Evolutionary conservation across 2,113 vertebrate genomes (phyloP).

Genomic region (Meles meles): DNA sequence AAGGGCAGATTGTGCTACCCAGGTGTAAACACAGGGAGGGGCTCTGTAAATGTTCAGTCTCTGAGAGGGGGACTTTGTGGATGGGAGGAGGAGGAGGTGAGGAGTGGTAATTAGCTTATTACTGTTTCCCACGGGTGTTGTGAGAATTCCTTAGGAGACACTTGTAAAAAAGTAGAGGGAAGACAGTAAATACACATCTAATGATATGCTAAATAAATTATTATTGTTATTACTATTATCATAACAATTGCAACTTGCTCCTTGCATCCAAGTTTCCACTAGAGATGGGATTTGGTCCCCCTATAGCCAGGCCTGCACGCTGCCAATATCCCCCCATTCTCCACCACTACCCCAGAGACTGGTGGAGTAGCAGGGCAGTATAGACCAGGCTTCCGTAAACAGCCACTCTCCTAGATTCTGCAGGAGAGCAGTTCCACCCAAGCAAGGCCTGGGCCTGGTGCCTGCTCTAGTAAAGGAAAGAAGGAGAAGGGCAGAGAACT

Average conservation of each 20-base stretch:
- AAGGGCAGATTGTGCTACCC: background rate
- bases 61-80: slow-evolving; percentile 46
- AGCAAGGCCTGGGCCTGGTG: background rate
- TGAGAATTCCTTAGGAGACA: slow-evolving; percentile 75
- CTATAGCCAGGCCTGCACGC: background rate
- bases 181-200: slow-evolving; percentile 77
- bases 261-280: slow-evolving; percentile 55
- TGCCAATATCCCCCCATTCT: slow-evolving; percentile 8
- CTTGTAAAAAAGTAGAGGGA: slow-evolving; percentile 66
- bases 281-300: slow-evolving; percentile 62
- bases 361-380: slow-evolving; percentile 14
- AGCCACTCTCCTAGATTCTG: background rate
- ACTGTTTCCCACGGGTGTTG: slow-evolving; percentile 74
- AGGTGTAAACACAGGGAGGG: background rate
- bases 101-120: slow-evolving; percentile 71
- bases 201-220: slow-evolving; percentile 81
- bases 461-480: background rate
- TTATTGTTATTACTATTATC: slow-evolving; percentile 78
- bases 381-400: slow-evolving; percentile 39
- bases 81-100: slow-evolving; percentile 25
- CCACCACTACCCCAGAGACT: slow-evolving; percentile 2
- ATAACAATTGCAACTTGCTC: slow-evolving; percentile 70
- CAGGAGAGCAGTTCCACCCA: background rate
- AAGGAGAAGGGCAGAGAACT: background rate
- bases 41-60: background rate